Conservation (phyloP, 2,113 vertebrate genomes). For the Grus americana region DNA sequence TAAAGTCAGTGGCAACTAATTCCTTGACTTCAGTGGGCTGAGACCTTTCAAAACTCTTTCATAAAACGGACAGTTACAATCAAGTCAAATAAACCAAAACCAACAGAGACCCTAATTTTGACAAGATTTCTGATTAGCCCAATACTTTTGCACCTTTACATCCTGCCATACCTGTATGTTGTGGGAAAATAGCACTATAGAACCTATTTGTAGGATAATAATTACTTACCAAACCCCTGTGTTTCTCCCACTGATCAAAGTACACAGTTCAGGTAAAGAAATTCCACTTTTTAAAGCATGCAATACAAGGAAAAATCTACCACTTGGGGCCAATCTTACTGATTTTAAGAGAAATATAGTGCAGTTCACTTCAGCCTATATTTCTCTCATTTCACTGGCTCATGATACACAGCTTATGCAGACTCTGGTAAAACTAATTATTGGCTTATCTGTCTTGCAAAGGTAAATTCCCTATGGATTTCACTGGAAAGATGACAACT, state of each 20-base stretch:
- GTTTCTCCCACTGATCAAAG: neutral
- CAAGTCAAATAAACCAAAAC: neutral
- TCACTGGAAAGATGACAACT: neutral
- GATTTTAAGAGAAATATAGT: neutral
- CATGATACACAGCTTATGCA: neutral
- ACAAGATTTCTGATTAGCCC: neutral
- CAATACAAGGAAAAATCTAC: neutral
- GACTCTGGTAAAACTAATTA: neutral
- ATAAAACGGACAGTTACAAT: neutral
- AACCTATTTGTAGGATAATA: neutral
- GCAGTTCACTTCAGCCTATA: neutral
- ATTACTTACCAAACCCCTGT: neutral
- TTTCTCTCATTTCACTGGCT: neutral
- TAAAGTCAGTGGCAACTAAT: neutral
- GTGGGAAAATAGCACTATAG: neutral
- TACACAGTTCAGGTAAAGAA: neutral
- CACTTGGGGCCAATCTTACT: neutral
- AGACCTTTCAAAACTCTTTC: neutral
- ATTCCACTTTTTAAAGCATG: neutral
- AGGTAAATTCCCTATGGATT: neutral
- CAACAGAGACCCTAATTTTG: neutral
- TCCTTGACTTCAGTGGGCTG: neutral
- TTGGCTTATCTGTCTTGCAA: neutral
- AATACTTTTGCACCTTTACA: neutral
- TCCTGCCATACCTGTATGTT: neutral